Conservation (phyloP, 2,888 invertebrate genomes). For the Polietes domitor region DNA sequence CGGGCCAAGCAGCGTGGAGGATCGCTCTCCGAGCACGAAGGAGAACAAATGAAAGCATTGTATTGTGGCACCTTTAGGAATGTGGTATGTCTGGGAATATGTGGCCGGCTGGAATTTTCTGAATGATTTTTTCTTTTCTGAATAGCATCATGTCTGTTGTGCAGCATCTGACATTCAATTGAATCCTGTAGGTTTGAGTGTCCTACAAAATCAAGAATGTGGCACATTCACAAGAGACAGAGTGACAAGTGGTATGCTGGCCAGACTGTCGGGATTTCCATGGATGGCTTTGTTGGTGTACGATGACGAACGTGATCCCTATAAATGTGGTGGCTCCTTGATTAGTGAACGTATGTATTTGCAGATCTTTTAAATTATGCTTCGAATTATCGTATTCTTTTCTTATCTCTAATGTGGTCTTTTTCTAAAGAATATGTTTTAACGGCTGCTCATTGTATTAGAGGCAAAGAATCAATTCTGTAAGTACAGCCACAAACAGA, state of each 20-base stretch:
- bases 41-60: too few relatives aligned
- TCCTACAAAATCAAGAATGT: conserved; percentile 64
- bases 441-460: conserved; percentile 74
- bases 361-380: too few relatives aligned
- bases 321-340: conserved; percentile 72
- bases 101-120: too few relatives aligned
- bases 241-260: conserved; percentile 72
- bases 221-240: conserved; percentile 69
- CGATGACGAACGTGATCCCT: conserved; percentile 64
- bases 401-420: conserved; percentile 1
- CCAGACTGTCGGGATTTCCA: conserved; percentile 72
- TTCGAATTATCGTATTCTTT: not conserved
- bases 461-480: conserved; percentile 67
- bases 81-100: too few relatives aligned
- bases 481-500: too few relatives aligned
- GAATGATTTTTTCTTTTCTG: too few relatives aligned
- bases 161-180: conserved; percentile 70
- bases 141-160: conserved; percentile 73
- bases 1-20: too few relatives aligned
- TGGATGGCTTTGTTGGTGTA: conserved; percentile 75
- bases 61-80: too few relatives aligned
- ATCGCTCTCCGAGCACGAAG: too few relatives aligned
- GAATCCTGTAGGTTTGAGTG: conserved; percentile 70
- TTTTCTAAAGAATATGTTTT: conserved; percentile 69
- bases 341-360: conserved; percentile 72